Evolutionary conservation across 1,140 invertebrate species (phyloP).

Genomic region (Zaprionus vittiger): DNA sequence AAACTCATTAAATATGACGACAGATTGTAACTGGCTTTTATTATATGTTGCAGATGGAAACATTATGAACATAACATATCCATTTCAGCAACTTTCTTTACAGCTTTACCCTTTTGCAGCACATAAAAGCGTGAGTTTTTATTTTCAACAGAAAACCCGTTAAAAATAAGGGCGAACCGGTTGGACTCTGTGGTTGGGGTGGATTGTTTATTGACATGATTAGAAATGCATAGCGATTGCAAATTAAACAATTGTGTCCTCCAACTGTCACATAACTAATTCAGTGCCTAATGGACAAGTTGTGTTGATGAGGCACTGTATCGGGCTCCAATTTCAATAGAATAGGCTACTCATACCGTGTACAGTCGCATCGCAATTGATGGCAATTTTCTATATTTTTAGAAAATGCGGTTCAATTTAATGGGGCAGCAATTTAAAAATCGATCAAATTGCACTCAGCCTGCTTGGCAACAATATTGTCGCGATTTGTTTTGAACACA

Average conservation of each 20-base stretch:
- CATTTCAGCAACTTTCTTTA: not conserved
- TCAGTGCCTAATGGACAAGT: slow-evolving; percentile 20
- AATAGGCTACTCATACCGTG: too few species aligned
- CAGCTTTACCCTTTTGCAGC: not conserved
- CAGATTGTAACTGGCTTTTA: not conserved
- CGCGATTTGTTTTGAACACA: not conserved
- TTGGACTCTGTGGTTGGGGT: not conserved
- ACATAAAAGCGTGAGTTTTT: not conserved
- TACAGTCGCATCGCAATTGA: not conserved
- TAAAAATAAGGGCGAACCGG: not conserved
- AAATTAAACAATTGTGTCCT: slow-evolving; percentile 8
- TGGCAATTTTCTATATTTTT: slow-evolving; percentile 14
- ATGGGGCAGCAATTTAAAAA: slow-evolving; percentile 68
- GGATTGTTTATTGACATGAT: not conserved
- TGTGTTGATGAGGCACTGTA: slow-evolving; percentile 3
- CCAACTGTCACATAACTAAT: slow-evolving; percentile 9
- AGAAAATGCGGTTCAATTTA: slow-evolving; percentile 42
- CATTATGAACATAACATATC: slow-evolving; percentile 5
- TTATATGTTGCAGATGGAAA: not conserved
- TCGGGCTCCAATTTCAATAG: not conserved
- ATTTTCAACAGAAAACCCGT: not conserved
- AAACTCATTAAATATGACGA: slow-evolving; percentile 9
- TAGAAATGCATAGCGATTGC: slow-evolving; percentile 6
- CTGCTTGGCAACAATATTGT: slow-evolving; percentile 13
- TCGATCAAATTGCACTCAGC: slow-evolving; percentile 57